phyloP scores from a whole-genome alignment of 2,113 vertebrate genomes.

The Struthio camelus region DNA sequence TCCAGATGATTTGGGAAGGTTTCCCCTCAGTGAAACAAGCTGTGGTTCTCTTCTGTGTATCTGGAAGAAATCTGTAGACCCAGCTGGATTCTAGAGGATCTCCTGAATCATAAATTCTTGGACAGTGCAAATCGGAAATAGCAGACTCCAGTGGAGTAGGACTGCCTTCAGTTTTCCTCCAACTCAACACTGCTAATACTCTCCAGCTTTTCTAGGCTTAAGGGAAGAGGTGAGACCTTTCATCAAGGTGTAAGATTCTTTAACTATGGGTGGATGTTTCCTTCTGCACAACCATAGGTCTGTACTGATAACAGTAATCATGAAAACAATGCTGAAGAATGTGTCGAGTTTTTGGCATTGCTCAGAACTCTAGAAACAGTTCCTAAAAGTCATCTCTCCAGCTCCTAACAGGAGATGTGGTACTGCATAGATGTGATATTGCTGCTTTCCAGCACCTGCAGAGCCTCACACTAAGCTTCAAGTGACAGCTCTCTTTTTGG shows the following conservation, averaged over 20 bases:
- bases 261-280: slow-evolving; percentile 46
- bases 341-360: background rate
- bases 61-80: background rate
- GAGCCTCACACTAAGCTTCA: background rate
- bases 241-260: background rate
- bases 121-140: background rate
- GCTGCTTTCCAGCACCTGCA: background rate
- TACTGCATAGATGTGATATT: background rate
- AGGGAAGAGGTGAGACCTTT: slow-evolving; percentile 41
- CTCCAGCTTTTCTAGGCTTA: slow-evolving; percentile 21
- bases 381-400: background rate
- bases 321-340: background rate
- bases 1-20: background rate
- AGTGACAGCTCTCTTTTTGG: background rate
- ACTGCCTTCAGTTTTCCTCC: background rate
- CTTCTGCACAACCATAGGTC: background rate
- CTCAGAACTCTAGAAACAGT: background rate
- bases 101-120: background rate
- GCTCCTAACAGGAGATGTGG: background rate
- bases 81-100: background rate
- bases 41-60: background rate
- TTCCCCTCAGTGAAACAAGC: background rate
- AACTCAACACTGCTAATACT: background rate
- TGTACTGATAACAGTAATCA: background rate
- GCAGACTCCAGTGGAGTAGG: background rate